Base-by-base conservation (phyloP, 23 tunicate species). In the Trididemnum clinides region DNA sequence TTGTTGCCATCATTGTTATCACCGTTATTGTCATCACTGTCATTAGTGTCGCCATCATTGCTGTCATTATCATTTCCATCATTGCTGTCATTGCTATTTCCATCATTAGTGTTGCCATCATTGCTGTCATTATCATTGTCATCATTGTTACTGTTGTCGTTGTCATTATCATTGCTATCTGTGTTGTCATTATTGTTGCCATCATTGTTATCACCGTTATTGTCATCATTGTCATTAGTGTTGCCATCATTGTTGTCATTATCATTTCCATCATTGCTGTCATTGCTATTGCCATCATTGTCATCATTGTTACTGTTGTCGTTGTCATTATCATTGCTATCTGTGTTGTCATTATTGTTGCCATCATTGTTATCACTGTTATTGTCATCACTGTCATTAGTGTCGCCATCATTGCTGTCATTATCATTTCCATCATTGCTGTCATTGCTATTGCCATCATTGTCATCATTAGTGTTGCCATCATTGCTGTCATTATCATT, bases 241-340 rank as follows among this genome's bases (percentile, higher is more conserved):
- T 44, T 10, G 54, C 15, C 15, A 44, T 7, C 15, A 10, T 59
- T 59, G 66, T n/a, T 28, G 22, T 25, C 66, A 59, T 59, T 28
- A 7, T 44, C 54, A 44, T 7, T 44, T 10, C 54, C 54, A 44
- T 15, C 54, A 44, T 44, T 44, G 54, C 15, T 44, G 10, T 10
- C 12, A 44, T 44, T 15, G 15, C 15, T 15, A 44, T 10, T 23
- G 19, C 30, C 76, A 6, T 70, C 76, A 4, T 21, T 27, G 72
- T 77, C 82, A 39, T 50, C 82, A 77, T 12, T 26, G 21, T 77
- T 74, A 50, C 72, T n/a, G 25, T 22, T 27, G 30, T 77, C 72
- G 30, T 77, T 22, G n/a, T 49, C 72, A 63, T 63, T 21, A 63
- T 10, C 71, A 10, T 63, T 21, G 20, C 20, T 26, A 20, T 63